These are phyloP conservation scores for Irena cyanogastra DNA, from an alignment of 2,113 vertebrate species.

Conservation along the genomic window DNA sequence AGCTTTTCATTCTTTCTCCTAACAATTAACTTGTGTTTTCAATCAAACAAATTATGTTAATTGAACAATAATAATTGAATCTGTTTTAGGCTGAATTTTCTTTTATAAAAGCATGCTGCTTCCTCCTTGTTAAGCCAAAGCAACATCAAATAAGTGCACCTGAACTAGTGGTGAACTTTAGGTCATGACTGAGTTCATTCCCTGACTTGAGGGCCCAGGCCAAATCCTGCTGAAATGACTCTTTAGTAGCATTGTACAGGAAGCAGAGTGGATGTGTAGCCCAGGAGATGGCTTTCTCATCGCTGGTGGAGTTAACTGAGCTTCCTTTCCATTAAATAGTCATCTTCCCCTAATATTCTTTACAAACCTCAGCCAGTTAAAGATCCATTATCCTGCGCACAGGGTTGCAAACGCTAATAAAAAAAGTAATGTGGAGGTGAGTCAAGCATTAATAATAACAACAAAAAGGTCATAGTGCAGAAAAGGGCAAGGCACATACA, in stretches of 20 bases:
- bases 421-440: neutral
- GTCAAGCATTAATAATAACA: neutral
- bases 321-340: neutral
- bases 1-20: neutral
- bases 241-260: neutral
- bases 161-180: neutral
- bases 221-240: neutral
- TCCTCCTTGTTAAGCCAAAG: neutral
- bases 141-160: neutral
- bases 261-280: neutral
- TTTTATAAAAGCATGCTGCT: neutral
- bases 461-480: neutral
- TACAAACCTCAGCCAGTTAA: neutral
- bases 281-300: neutral
- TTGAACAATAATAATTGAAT: neutral
- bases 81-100: neutral
- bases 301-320: neutral
- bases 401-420: neutral
- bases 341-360: neutral
- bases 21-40: neutral
- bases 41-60: neutral
- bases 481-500: neutral
- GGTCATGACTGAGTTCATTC: neutral
- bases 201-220: neutral
- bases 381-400: neutral